A percentile compares a stretch with the other conserved stretches of the same genome.
These are phyloP conservation scores for Centropyge bicolor DNA, from an alignment of 2,797 vertebrate species.

Conservation along the genomic window DNA sequence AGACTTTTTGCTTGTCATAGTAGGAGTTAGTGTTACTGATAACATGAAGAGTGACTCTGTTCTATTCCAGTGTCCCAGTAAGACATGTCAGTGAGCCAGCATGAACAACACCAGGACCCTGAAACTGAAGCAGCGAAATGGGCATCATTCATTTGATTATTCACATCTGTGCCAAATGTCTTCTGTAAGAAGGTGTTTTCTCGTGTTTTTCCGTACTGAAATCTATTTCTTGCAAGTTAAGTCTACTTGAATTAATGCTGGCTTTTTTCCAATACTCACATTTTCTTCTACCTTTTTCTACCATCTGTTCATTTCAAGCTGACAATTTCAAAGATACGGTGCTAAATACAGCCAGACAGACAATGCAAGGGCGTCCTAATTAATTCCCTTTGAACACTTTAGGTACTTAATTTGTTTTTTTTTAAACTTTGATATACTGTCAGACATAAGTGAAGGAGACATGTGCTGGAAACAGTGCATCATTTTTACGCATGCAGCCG, in stretches of 20 bases:
- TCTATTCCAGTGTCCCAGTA: neutral
- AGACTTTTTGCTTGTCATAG: neutral
- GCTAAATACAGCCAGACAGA: neutral
- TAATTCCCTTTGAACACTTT: neutral
- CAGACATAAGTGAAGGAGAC: neutral
- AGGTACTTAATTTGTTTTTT: neutral
- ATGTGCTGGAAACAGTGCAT: constrained; percentile 12
- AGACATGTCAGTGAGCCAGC: neutral
- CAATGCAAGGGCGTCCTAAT: neutral
- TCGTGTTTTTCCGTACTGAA: neutral
- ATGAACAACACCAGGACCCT: neutral
- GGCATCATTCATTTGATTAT: neutral
- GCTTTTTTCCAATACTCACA: neutral
- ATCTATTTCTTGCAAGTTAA: neutral
- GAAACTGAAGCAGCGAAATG: neutral
- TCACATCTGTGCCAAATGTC: neutral
- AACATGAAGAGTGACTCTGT: neutral
- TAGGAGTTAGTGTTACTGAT: neutral
- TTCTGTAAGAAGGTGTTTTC: neutral
- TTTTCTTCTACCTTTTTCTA: neutral
- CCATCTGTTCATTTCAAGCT: neutral
- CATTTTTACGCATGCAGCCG: neutral
- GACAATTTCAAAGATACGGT: neutral
- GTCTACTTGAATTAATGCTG: neutral
- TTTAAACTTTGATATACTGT: neutral